phyloP scores from a whole-genome alignment of 2,113 vertebrate species.

The Colistium nudipinnis region DNA sequence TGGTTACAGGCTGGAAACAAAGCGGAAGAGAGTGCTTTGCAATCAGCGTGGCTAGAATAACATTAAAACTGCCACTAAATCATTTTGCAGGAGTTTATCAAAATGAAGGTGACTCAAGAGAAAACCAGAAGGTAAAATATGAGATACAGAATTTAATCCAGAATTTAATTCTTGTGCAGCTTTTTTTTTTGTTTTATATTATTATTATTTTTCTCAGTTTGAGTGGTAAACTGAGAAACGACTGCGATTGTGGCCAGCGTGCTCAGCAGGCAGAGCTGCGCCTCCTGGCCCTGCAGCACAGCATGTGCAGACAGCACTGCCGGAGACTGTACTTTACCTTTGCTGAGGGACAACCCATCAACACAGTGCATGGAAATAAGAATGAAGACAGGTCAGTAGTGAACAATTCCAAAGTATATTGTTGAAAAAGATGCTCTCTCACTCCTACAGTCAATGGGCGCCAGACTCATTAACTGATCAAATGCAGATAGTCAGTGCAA shows the following conservation, averaged over 20 bases:
- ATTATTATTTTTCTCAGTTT: background rate
- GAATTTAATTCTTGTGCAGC: background rate
- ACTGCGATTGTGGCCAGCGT: slow-evolving; percentile 39
- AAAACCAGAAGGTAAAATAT: slow-evolving; percentile 61
- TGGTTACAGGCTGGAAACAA: no score
- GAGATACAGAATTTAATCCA: no score
- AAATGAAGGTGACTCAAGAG: slow-evolving; percentile 44
- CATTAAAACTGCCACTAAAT: background rate
- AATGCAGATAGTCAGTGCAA: background rate
- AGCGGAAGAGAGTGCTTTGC: no score
- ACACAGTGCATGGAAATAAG: slow-evolving; percentile 1
- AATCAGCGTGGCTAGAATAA: background rate
- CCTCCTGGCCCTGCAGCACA: slow-evolving; percentile 72
- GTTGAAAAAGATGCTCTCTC: no score
- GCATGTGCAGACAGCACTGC: slow-evolving; percentile 73
- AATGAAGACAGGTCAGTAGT: background rate
- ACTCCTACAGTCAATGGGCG: no score
- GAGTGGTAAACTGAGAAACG: background rate
- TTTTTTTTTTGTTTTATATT: background rate
- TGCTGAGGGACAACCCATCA: slow-evolving; percentile 19
- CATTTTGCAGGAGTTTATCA: slow-evolving; percentile 70
- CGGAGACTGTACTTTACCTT: slow-evolving; percentile 53
- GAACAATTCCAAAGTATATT: background rate
- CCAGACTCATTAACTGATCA: no score
- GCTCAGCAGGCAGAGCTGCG: slow-evolving; percentile 62